Base-by-base conservation (phyloP, 2,113 vertebrate genomes). In the Choloepus hoffmanni region DNA sequence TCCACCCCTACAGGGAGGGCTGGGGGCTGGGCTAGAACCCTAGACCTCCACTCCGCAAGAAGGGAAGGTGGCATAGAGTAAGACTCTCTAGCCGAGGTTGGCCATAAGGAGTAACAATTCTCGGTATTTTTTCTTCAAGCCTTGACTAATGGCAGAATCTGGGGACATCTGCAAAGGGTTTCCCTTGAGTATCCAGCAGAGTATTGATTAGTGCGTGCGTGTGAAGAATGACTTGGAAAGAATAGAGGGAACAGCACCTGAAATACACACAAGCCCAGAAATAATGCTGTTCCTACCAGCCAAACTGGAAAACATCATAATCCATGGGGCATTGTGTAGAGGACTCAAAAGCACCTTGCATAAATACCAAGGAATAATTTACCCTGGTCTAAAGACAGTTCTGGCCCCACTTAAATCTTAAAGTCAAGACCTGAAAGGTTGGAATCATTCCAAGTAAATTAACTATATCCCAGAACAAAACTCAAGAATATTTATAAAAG, bases 381-480 rank as follows among this genome's bases (percentile, higher is more conserved):
- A 78, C 9, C n/a, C 55, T 81, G 26, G 62, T 62, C 28, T 73
- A 67, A 88, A 83, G 21, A 60, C 30, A 53, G 48, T 45, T 79
- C 58, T 40, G 50, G 33, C 18, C 33, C 36, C 83, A 74, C n/a
- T 63, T 79, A 67, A 81, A 45, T 30, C 67, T 86, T 43, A 8
- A 53, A 53, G 50, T 4, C 13, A 14, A 53, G 50, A 53, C 50
- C 50, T 53, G 50, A 78, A 88, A 73, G 36, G 48, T 65, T 50
- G 65, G 72, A 40, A 78, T 33, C 48, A 7, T 84, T 72, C 48
- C 33, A 94, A 79, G 26, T 26, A 45, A 78, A 89, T 60, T 85
- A 79, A 90, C 14, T 81, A 45, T 40, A 74, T 65, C 26, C 45
- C 19, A 67, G 58, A 90, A 85, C 43, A 94, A 88, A 92, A 19